Conservation (phyloP, 2,113 vertebrate genomes). For the Gnathonemus longibarbis region DNA sequence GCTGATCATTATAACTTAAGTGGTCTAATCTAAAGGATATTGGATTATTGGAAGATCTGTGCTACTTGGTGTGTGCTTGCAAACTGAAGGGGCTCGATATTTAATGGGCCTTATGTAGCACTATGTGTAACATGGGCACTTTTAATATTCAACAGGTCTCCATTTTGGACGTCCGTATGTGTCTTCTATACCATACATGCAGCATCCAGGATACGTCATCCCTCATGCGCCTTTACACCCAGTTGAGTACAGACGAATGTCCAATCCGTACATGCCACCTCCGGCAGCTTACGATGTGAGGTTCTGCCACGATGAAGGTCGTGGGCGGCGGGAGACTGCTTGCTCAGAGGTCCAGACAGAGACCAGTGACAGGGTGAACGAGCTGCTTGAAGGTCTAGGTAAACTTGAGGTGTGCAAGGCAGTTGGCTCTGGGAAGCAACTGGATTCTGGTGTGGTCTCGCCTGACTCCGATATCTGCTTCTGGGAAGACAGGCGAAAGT, state of each 20-base stretch:
- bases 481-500: conserved; percentile 36
- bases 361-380: conserved; percentile 54
- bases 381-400: conserved; percentile 57
- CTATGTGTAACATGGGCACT: too few relatives aligned
- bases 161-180: conserved; percentile 53
- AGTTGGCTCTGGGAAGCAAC: conserved; percentile 32
- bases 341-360: conserved; percentile 59
- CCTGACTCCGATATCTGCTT: conserved; percentile 50
- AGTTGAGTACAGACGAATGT: conserved; percentile 56
- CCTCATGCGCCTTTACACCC: conserved; percentile 54
- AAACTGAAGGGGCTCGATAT: neutral
- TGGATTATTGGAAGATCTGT: too few relatives aligned
- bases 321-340: conserved; percentile 41
- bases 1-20: neutral
- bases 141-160: conserved; percentile 43
- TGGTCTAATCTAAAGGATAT: neutral
- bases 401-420: conserved; percentile 44
- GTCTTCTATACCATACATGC: conserved; percentile 58
- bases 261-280: conserved; percentile 50
- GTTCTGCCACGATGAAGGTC: conserved; percentile 30
- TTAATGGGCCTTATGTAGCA: neutral
- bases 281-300: conserved; percentile 37
- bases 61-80: neutral
- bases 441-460: conserved; percentile 55
- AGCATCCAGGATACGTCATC: conserved; percentile 54